These are phyloP conservation scores for Arizona elegans DNA, from an alignment of 2,113 vertebrate species.

Conservation along the genomic window DNA sequence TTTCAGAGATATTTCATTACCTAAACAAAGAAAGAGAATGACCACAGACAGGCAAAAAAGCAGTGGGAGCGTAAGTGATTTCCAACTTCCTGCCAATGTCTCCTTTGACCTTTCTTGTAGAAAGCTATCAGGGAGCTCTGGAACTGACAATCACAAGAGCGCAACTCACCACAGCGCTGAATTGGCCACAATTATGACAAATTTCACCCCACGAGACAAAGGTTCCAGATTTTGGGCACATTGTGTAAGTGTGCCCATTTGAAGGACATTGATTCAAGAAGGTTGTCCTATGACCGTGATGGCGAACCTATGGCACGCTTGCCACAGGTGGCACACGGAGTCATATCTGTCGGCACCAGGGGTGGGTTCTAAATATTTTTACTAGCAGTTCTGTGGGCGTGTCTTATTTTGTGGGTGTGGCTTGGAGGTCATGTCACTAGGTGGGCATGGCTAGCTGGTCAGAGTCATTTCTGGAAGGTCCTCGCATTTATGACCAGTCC, in stretches of 20 bases:
- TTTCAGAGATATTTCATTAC: neutral
- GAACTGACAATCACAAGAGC: neutral
- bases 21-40: neutral
- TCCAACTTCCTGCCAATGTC: neutral
- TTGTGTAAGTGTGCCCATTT: neutral
- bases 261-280: neutral
- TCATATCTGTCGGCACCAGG: too few relatives aligned
- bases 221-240: neutral
- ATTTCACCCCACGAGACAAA: neutral
- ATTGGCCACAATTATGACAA: neutral
- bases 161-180: neutral
- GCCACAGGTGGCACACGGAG: too few relatives aligned
- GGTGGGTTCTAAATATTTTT: too few relatives aligned
- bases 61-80: neutral
- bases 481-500: too few relatives aligned
- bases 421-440: too few relatives aligned
- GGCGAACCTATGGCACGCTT: too few relatives aligned
- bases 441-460: too few relatives aligned
- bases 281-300: neutral
- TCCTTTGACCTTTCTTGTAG: neutral
- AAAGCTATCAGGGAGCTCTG: neutral
- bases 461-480: too few relatives aligned
- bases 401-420: too few relatives aligned
- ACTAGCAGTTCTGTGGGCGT: too few relatives aligned
- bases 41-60: neutral